Evolutionary conservation across 2,888 invertebrate species (phyloP).

Genomic region (Drosophila meridiana): DNA sequence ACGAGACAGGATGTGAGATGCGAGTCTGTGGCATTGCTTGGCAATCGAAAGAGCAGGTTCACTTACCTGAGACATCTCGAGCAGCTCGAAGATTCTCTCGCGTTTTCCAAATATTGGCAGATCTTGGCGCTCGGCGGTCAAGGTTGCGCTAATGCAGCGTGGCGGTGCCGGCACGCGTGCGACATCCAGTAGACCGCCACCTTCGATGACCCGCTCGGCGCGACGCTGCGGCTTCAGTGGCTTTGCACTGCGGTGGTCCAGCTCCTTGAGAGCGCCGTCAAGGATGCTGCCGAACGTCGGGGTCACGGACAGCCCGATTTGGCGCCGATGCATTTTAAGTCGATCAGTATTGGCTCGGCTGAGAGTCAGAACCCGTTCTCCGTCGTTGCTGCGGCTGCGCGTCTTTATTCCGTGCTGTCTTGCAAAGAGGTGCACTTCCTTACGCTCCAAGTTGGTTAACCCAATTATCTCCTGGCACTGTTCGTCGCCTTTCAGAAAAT

Average conservation of each 20-base stretch:
- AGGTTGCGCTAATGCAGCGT: slow-evolving; percentile 22
- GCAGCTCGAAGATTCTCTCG: slow-evolving; percentile 50
- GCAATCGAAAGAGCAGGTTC: no score
- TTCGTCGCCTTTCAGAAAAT: slow-evolving; percentile 68
- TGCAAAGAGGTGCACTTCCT: slow-evolving; percentile 74
- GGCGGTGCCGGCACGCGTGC: slow-evolving; percentile 72
- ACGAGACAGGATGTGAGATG: no score
- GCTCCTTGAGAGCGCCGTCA: not conserved
- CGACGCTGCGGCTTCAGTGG: not conserved
- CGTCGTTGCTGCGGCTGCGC: slow-evolving; percentile 62
- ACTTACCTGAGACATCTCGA: slow-evolving; percentile 71
- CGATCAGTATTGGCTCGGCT: slow-evolving; percentile 34
- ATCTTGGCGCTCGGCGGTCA: slow-evolving; percentile 60
- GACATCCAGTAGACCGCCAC: slow-evolving; percentile 33
- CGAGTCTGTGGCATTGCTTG: no score
- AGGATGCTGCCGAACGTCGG: not conserved
- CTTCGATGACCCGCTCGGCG: not conserved
- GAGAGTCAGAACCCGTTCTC: slow-evolving; percentile 71
- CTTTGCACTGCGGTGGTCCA: not conserved
- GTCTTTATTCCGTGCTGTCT: slow-evolving; percentile 66
- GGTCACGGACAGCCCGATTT: not conserved
- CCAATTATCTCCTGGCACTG: slow-evolving; percentile 47
- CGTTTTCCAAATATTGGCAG: slow-evolving; percentile 77
- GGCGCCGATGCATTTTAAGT: not conserved
- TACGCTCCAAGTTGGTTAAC: slow-evolving; percentile 66